A percentile compares a stretch with the other conserved stretches of the same genome.
These are phyloP conservation scores for Sinosuthora webbiana DNA, from an alignment of 2,113 vertebrate genomes.

Conservation along the genomic window DNA sequence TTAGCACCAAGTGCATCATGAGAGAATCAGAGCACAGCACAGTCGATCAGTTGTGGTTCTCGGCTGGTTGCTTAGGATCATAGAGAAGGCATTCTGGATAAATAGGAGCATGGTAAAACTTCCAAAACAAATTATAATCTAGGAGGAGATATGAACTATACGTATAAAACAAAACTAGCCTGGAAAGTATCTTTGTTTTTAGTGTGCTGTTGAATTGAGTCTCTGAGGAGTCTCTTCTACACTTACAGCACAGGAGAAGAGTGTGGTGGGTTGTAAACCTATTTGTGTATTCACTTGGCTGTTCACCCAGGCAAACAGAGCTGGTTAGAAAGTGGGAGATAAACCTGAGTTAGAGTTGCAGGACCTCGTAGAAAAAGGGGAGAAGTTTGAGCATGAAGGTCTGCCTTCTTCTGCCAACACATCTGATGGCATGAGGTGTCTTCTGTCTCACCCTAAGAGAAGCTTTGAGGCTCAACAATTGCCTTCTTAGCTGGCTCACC, in stretches of 20 bases:
- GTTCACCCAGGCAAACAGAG: not conserved
- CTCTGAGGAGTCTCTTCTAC: not conserved
- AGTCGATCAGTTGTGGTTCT: accelerated
- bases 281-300: not conserved
- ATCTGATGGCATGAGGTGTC: not conserved
- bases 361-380: not conserved
- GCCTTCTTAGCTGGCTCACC: not conserved
- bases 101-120: not conserved
- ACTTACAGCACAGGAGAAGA: not conserved
- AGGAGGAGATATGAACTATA: not conserved
- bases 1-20: not conserved
- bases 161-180: not conserved
- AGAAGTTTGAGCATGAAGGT: not conserved
- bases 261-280: not conserved
- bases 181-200: not conserved
- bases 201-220: not conserved
- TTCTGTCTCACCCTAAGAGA: not conserved
- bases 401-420: not conserved
- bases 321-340: not conserved
- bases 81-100: not conserved
- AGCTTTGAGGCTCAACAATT: not conserved
- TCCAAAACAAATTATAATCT: not conserved
- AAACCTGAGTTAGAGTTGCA: not conserved
- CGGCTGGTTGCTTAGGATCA: not conserved
- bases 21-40: not conserved